Evolutionary conservation across 1,140 invertebrate species (phyloP).

Genomic region (Frieseomelitta varia): DNA sequence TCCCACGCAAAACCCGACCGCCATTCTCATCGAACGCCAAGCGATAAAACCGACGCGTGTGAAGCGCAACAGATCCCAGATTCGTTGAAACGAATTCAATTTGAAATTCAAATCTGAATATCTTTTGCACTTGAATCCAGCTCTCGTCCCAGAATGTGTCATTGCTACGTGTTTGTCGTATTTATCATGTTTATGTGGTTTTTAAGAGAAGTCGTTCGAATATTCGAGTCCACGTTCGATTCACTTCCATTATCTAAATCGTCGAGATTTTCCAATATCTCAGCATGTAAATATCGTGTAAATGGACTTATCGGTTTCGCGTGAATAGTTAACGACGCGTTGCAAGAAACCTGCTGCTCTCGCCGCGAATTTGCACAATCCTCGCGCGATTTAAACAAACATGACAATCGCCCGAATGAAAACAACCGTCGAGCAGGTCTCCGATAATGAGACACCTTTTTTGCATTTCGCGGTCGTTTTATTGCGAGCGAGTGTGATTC

Average conservation of each 20-base stretch:
- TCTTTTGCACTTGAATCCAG: background rate
- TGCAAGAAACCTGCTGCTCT: too few species aligned
- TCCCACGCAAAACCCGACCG: slow-evolving; percentile 48
- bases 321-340: background rate
- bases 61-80: background rate
- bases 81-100: background rate
- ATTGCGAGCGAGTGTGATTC: too few species aligned
- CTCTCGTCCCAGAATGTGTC: too few species aligned
- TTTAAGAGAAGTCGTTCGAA: too few species aligned
- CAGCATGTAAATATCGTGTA: background rate
- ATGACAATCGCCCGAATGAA: background rate
- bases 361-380: background rate
- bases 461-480: background rate
- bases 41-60: background rate
- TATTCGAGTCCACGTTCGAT: too few species aligned
- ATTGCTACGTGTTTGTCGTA: too few species aligned
- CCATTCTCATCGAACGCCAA: slow-evolving; percentile 28
- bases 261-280: background rate
- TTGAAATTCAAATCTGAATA: background rate
- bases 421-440: background rate
- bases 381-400: background rate
- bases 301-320: background rate
- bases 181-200: too few species aligned
- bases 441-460: slow-evolving; percentile 2
- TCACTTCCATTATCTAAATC: too few species aligned